These are phyloP conservation scores for Misgurnus mizolepis DNA, from an alignment of 2,113 vertebrate genomes.

Conservation along the genomic window DNA sequence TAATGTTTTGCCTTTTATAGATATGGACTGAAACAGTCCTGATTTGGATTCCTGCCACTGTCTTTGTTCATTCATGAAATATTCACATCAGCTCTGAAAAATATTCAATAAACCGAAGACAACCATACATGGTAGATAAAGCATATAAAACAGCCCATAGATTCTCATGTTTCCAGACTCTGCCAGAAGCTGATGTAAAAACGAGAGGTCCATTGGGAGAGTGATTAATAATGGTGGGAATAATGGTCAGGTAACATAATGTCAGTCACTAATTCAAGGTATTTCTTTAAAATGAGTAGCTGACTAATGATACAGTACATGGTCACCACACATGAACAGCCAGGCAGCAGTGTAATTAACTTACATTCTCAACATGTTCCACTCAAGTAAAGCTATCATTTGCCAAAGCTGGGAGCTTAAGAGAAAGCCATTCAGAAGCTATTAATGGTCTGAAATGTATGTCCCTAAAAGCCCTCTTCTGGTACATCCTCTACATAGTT, in stretches of 20 bases:
- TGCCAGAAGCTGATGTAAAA: not conserved
- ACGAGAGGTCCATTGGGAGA: not conserved
- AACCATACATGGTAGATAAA: constrained; percentile 2
- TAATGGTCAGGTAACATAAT: constrained; percentile 18
- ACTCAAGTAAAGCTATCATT: constrained; percentile 41
- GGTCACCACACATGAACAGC: constrained; percentile 6
- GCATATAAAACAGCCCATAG: not conserved
- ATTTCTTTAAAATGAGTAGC: constrained; percentile 52
- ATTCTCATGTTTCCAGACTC: not conserved
- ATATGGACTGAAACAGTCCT: not conserved
- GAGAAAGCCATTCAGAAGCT: constrained; percentile 40
- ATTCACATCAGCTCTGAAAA: not conserved
- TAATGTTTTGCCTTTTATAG: not conserved
- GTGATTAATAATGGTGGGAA: constrained; percentile 54
- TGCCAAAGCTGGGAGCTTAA: constrained; percentile 26
- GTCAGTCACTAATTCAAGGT: constrained; percentile 52
- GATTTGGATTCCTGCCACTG: not conserved
- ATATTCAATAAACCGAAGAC: constrained; percentile 4
- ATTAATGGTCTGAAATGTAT: not conserved
- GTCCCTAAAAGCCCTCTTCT: not conserved
- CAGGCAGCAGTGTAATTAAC: constrained; percentile 52
- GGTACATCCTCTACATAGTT: not conserved
- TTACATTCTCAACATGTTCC: constrained; percentile 57
- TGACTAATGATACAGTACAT: constrained; percentile 54
- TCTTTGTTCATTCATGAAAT: constrained; percentile 4